Evolutionary conservation across 2,113 vertebrate genomes (phyloP), one percentile per base, ranked within the genome.

Genomic region (Eulacestoma nigropectus): DNA sequence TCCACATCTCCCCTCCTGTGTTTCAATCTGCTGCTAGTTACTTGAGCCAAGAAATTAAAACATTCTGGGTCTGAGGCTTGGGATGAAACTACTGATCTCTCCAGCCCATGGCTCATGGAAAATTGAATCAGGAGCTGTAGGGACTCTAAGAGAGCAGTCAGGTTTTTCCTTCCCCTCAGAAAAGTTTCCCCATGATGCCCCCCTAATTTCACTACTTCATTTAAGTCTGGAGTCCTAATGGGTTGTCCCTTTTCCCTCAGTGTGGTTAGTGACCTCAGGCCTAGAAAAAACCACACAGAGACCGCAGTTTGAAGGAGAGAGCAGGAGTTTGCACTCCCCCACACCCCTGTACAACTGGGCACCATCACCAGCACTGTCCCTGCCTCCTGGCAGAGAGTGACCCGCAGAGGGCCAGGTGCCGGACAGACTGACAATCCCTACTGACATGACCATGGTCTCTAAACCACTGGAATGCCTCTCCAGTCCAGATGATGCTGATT

Each of bases 1-100:
- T 95, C 93, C 93, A 68, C 41, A 83, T 88, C 55, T 86, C 73
- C 44, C 82, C 92, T 84, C 82, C 83, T 81, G 88, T 94, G 85
- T 74, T 90, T 92, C 95, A 94, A 90, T 95, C 95, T 95, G 92
- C 60, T 78, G 82, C 16, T 32, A 83, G 30, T 63, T 92, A 84
- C 41, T 11, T 55, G 9, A 88, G 90, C 93, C 87, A 93, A 94
- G 79, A 92, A 95, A 86, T 63, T 88, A 77, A 78, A 95, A 77
- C 26, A 88, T 25, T n/a, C 35, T 59, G 35, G 17, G 67, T 83
- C 39, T 70, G 72, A 44, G 22, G 33, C 32, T 80, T 80, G 35
- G 68, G 82, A 88, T 90, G 63, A 87, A 91, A 77, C 29, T 47
- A 56, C 41, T 39, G 53, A 76, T 69, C 21, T 85, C 55, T 76